Evolutionary conservation across 2,797 vertebrate genomes (phyloP).

Genomic region (Yasuhikotakia modesta): DNA sequence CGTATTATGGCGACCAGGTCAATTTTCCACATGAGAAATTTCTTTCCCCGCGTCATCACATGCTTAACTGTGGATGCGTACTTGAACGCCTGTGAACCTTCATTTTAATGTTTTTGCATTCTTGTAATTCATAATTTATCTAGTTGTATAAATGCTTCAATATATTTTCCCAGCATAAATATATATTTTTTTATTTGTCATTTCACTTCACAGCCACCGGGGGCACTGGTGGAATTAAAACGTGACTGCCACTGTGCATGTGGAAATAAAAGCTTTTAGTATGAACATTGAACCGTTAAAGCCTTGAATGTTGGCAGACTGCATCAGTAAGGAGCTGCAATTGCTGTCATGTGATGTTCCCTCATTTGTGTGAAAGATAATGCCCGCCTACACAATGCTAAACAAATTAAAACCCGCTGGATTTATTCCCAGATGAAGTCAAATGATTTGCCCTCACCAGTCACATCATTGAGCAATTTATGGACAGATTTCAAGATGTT

Average conservation of each 20-base stretch:
- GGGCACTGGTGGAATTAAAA: neutral
- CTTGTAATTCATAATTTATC: too few relatives aligned
- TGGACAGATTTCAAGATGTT: conserved; percentile 13
- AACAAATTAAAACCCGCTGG: conserved; percentile 32
- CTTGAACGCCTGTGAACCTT: neutral
- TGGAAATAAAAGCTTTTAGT: neutral
- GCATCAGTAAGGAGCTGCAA: conserved; percentile 6
- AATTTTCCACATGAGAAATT: conserved; percentile 17
- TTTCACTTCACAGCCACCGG: neutral
- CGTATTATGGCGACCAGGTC: neutral
- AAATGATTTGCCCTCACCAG: conserved; percentile 8
- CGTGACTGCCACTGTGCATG: neutral
- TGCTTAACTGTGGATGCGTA: neutral
- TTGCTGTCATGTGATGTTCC: conserved; percentile 29
- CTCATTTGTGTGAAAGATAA: conserved; percentile 34
- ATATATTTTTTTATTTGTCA: neutral
- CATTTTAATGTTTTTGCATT: too few relatives aligned
- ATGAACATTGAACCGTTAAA: neutral
- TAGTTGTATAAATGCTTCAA: too few relatives aligned
- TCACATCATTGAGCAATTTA: conserved; percentile 1
- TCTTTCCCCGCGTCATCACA: conserved; percentile 21
- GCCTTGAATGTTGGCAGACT: conserved; percentile 24
- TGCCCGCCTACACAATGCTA: conserved; percentile 31
- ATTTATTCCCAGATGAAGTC: conserved; percentile 30
- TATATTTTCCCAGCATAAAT: neutral